Base-by-base conservation (phyloP, 53 echinoderm and acorn worm species). In the Holothuria scabra region DNA sequence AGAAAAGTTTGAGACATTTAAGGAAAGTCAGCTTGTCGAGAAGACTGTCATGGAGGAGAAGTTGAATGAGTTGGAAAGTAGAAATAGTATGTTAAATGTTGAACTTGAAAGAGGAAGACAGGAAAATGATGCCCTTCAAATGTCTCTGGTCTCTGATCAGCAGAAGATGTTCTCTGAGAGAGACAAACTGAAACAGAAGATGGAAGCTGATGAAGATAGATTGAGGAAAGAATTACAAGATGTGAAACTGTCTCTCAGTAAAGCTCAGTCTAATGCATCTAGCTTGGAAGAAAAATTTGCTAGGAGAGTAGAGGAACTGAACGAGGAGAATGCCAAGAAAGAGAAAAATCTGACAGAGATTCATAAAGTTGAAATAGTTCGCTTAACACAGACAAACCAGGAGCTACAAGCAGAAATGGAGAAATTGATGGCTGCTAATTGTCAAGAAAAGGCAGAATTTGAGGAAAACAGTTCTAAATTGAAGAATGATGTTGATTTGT, bases 111-210 rank as follows among this genome's bases (percentile, higher is more conserved):
- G 76, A 7, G 58, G 20, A 23, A 56, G 21, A 32, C 28, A 71
- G 20, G 67, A 56, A 32, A 84, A 70, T 33, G 13, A 12, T 57
- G 72, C 70, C 58, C 57, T 56, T 23, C 12, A 57, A 68, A 57
- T 29, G 29, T 57, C 71, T 24, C 24, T 56, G 5, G 49, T 71
- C 30, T 84, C 56, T 21, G 67, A 84, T 33, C 67, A 68, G 32
- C 56, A 67, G 48, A 59, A 48, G 57, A 52, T 76, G 76, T 76
- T 78, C 52, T 26, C 78, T 23, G 86, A 86, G 65, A 23, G 35
- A 34, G 49, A 28, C 19, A 61, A 55, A n/a, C 65, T 62, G 52
- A 19, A 24, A 52, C 38, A 61, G 19, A 46, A 64, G 64, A 49
- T 74, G 56, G 65, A 76, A 63, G 38, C 58, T 28, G 61, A 78